A percentile compares a stretch with the other conserved stretches of the same genome.
Evolutionary conservation across 2,888 invertebrate species (phyloP).

Genomic region (Plagodis dolabraria): DNA sequence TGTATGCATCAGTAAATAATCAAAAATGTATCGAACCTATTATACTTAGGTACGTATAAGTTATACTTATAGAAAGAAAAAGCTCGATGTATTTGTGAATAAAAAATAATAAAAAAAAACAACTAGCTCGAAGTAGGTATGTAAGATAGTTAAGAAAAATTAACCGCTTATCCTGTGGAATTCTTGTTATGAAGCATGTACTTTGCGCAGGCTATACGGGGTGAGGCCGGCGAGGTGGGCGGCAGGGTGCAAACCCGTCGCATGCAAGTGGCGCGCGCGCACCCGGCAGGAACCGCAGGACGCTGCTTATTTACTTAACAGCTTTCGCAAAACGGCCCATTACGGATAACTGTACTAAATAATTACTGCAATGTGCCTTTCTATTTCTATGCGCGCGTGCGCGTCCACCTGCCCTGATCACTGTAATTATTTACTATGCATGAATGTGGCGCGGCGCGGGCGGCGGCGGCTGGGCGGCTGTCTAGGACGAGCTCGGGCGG

Average conservation of each 20-base stretch:
- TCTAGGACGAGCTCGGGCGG: constrained; percentile 70
- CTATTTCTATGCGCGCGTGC: constrained; percentile 83
- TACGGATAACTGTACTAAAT: constrained; percentile 84
- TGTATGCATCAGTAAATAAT: no score
- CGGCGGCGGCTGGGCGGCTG: constrained; percentile 55
- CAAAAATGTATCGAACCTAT: no score
- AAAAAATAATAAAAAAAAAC: constrained; percentile 43
- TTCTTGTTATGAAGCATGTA: constrained; percentile 62
- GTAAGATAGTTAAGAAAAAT: constrained; percentile 49
- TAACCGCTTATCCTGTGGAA: constrained; percentile 55
- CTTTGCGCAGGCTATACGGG: constrained; percentile 32
- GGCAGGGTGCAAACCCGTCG: constrained; percentile 38
- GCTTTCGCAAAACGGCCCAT: constrained; percentile 83
- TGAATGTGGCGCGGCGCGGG: constrained; percentile 67
- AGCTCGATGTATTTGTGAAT: constrained; percentile 6
- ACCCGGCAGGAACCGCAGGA: constrained; percentile 76
- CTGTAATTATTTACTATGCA: constrained; percentile 84
- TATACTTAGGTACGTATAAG: no score
- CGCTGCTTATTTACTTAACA: constrained; percentile 82
- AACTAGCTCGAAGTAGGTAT: constrained; percentile 42
- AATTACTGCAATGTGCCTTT: constrained; percentile 85
- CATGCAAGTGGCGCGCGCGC: constrained; percentile 45
- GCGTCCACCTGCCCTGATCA: constrained; percentile 81
- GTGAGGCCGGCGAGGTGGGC: constrained; percentile 15
- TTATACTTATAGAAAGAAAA: no score